Evolutionary conservation across 2,113 vertebrate genomes (phyloP).

Genomic region (Phalacrocorax aristotelis): DNA sequence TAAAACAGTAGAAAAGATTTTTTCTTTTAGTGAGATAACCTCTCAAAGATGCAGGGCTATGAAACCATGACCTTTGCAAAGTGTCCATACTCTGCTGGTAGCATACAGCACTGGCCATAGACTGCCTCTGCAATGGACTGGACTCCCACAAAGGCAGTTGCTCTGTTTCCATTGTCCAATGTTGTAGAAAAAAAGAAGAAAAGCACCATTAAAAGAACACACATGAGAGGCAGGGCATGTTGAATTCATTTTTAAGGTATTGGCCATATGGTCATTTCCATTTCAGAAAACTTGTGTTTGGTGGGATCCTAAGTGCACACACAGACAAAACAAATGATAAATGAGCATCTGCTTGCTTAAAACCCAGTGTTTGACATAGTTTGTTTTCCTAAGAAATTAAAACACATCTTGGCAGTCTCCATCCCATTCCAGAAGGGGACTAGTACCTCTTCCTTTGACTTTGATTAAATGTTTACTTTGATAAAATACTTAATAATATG

Average conservation of each 20-base stretch:
- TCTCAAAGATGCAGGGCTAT: neutral
- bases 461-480: slow-evolving; percentile 64
- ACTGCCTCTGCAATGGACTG: neutral
- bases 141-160: neutral
- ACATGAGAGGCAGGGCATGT: neutral
- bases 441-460: slow-evolving; percentile 62
- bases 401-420: slow-evolving; percentile 63
- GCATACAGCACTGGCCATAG: neutral
- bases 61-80: neutral
- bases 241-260: slow-evolving; percentile 59
- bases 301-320: slow-evolving; percentile 9
- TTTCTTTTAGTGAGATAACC: neutral
- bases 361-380: slow-evolving; percentile 59
- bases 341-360: slow-evolving; percentile 67
- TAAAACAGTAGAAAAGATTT: neutral
- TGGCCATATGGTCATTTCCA: slow-evolving; percentile 53
- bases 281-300: slow-evolving; percentile 52
- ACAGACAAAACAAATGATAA: slow-evolving; percentile 58
- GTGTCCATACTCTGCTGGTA: neutral
- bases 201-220: neutral
- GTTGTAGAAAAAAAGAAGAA: neutral
- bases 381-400: slow-evolving; percentile 67
- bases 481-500: slow-evolving; percentile 53
- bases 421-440: slow-evolving; percentile 50
- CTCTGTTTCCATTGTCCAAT: neutral